A percentile compares a stretch with the other conserved stretches of the same genome.
phyloP scores from a whole-genome alignment of 1,140 invertebrate species.

The Ostrea edulis region DNA sequence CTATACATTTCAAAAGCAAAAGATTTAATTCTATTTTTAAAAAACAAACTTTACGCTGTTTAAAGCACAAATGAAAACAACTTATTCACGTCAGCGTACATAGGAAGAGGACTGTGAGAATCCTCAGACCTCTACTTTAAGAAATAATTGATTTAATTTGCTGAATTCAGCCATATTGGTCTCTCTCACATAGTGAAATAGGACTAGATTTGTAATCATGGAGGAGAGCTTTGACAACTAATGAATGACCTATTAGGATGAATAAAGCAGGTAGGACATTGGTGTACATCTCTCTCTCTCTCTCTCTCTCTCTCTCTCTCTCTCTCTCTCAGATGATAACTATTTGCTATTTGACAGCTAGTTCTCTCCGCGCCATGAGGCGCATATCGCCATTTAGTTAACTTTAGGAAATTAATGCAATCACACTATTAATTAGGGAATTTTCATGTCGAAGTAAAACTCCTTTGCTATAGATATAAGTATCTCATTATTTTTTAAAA shows the following conservation, averaged over 20 bases:
- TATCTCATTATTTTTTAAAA: too few species aligned
- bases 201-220: not conserved
- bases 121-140: not conserved
- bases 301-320: slow-evolving; percentile 9
- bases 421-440: too few species aligned
- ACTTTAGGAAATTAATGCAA: too few species aligned
- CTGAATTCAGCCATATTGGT: not conserved
- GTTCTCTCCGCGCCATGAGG: too few species aligned
- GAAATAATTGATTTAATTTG: slow-evolving; percentile 4
- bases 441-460: too few species aligned
- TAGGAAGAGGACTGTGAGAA: not conserved
- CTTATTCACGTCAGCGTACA: not conserved
- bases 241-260: not conserved
- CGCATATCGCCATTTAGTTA: too few species aligned
- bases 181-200: not conserved
- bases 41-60: not conserved
- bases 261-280: not conserved
- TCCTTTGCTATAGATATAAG: too few species aligned
- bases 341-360: not conserved
- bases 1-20: not conserved
- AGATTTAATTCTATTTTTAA: not conserved
- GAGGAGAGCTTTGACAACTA: not conserved
- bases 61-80: slow-evolving; percentile 11
- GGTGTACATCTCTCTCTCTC: not conserved
- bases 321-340: not conserved